A percentile compares a stretch with the other conserved stretches of the same genome.
Conservation (phyloP, 2,113 vertebrate genomes). For the Pimephales promelas region DNA sequence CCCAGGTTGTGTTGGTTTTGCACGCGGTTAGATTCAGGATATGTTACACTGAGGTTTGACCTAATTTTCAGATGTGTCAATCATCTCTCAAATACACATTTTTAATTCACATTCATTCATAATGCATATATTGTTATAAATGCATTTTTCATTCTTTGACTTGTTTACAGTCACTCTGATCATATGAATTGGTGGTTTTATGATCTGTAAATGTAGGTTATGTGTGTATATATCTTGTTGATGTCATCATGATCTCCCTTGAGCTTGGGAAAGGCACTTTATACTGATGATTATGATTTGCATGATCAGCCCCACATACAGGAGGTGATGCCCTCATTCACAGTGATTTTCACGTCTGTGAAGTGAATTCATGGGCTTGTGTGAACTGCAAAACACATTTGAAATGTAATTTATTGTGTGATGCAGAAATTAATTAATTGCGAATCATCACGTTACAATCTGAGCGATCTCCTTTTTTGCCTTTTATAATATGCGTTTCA, state of each 20-base stretch:
- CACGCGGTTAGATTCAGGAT: not conserved
- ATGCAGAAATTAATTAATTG: not conserved
- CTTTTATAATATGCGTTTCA: not conserved
- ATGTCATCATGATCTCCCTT: no score
- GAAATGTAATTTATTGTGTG: not conserved
- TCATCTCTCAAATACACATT: not conserved
- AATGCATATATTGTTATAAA: not conserved
- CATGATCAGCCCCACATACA: not conserved
- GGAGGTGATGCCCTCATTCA: not conserved
- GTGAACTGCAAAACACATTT: not conserved
- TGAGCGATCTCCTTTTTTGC: not conserved
- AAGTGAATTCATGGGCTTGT: not conserved
- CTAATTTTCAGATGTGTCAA: constrained; percentile 1
- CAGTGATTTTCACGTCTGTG: not conserved
- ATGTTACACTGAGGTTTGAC: not conserved
- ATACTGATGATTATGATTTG: not conserved
- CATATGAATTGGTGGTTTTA: not conserved
- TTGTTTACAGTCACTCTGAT: not conserved
- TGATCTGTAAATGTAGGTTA: no score
- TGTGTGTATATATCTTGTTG: no score
- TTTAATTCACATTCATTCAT: not conserved
- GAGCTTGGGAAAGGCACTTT: no score
- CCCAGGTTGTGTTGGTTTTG: not conserved
- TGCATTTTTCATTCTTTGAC: not conserved
- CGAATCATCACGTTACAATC: not conserved